Evolutionary conservation across 2,797 vertebrate species (phyloP), one percentile per base, ranked within the genome.

Genomic region (Eulemur mongoz): DNA sequence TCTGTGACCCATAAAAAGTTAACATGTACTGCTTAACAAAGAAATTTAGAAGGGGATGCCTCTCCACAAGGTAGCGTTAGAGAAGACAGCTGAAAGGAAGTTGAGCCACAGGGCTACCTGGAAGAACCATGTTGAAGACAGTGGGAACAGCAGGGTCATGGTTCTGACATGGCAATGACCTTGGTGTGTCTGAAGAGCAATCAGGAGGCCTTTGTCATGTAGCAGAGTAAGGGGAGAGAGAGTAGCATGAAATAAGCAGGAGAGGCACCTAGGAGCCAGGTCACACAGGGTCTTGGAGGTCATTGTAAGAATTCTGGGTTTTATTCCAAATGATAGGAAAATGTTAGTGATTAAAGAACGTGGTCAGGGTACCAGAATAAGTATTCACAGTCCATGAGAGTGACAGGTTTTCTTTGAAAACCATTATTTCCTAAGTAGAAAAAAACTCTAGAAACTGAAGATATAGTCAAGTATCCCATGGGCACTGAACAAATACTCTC

Each of bases 401-500:
- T 1, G 12, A 67, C 40, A 95, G 38, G 25, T 30, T 96, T 40
- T 70, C 92, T 94, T 89, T 85, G 48, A 95, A 91, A 93, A 25
- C 79, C 7, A 18, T 57, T 79, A 67, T 79, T 84, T 96, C 25
- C 79, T 82, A 18, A 86, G 22, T 45, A 79, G 59, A 35, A 93
- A 76, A 94, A 92, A 88, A 72, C 4, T 48, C 15, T 70, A 70
- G 50, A 63, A 79, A 83, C 12, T 94, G 45, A 86, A 95, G 57
- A 86, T 61, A 61, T 1, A 67, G 61, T 59, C 50, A 95, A 85
- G 14, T 80, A 86, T 59, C 35, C 52, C 61, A 96, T 22, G 52
- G 93, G 57, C 12, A 52, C 45, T 85, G 87, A 94, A 83, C 91
- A 95, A 92, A 94, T 85, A 88, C n/a, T 73, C 73, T 91, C 94